Base-by-base conservation (phyloP, 2,888 invertebrate genomes). In the Heliconius ethilla region DNA sequence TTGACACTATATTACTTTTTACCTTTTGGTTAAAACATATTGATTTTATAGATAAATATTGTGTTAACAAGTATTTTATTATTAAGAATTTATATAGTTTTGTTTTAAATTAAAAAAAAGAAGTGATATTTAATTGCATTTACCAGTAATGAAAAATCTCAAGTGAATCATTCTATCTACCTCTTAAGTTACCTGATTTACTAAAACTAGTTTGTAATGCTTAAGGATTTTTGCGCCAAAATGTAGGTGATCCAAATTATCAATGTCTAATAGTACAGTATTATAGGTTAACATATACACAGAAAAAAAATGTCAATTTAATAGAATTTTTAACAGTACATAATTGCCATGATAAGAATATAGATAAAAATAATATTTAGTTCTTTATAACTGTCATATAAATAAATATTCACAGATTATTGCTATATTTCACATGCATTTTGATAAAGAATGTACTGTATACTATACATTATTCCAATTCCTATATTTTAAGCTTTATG, bases 121-220 rank as follows among this genome's bases (percentile, higher is more conserved):
- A 63, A 74, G 63, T 74, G 63, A 74, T 74, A 63, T 74, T 74
- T 40, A 74, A 63, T 40, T 62, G 74, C 45, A 55, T 66, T 76
- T 51, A 37, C 15, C 66, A 63, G 59, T 73, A 73, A 77, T 67
- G 51, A 62, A 70, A 72, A 66, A 73, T 73, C 10, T 77, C 59
- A 59, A 66, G 33, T 72, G 62, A 81, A 66, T 73, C 63, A 73
- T 75, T 77, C 81, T 79, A 85, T 87, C 87, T 89, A 90, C 89
- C 88, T 89, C 88, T 85, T 85, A 82, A 78, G 85, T 87, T 87
- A 87, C 83, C 84, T 86, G 85, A 86, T 83, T 78, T 75, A 72
- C 81, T 29, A 27, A 3, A 27, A 27, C 27, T 81, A 82, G 79
- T 78, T 80, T 65, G 37, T 80, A 76, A 78, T 75, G 75, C 10